phyloP scores from a whole-genome alignment of 64 coral and sea anemone genomes.

The Montipora sp. region DNA sequence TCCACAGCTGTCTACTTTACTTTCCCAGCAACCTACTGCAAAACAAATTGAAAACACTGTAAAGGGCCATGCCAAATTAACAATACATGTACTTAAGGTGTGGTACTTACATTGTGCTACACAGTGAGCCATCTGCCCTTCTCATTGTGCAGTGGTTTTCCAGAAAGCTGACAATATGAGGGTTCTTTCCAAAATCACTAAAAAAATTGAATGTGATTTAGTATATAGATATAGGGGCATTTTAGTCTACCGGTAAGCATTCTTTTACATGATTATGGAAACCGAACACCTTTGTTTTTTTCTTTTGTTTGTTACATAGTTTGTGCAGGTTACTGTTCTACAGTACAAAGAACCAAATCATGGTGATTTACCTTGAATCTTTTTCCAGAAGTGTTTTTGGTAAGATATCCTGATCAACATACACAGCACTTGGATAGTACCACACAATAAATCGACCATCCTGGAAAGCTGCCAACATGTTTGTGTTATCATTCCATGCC shows the following conservation, averaged over 20 bases:
- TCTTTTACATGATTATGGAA: not conserved
- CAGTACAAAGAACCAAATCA: not conserved
- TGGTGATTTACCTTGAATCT: slow-evolving; percentile 72
- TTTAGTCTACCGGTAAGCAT: too few relatives aligned
- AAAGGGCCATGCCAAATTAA: too few relatives aligned
- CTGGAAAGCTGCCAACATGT: slow-evolving; percentile 84
- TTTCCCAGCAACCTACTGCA: too few relatives aligned
- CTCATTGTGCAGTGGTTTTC: slow-evolving; percentile 98
- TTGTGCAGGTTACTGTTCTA: not conserved
- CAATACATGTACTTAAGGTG: too few relatives aligned
- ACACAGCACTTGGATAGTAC: slow-evolving; percentile 85
- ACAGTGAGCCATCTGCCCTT: slow-evolving; percentile 93
- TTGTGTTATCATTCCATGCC: slow-evolving; percentile 83
- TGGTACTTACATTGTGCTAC: slow-evolving; percentile 90
- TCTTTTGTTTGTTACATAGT: too few relatives aligned
- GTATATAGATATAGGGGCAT: too few relatives aligned
- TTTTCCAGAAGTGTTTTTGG: slow-evolving; percentile 78
- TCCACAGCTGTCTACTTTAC: too few relatives aligned
- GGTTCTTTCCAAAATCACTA: slow-evolving; percentile 99
- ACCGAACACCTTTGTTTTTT: not conserved
- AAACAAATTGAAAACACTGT: too few relatives aligned
- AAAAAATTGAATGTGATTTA: not conserved
- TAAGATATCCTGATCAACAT: slow-evolving; percentile 76
- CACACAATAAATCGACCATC: slow-evolving; percentile 87
- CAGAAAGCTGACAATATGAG: slow-evolving; percentile 93